These are phyloP conservation scores for Campopleginae sp. DNA, from an alignment of 2,888 invertebrate genomes.

Conservation along the genomic window DNA sequence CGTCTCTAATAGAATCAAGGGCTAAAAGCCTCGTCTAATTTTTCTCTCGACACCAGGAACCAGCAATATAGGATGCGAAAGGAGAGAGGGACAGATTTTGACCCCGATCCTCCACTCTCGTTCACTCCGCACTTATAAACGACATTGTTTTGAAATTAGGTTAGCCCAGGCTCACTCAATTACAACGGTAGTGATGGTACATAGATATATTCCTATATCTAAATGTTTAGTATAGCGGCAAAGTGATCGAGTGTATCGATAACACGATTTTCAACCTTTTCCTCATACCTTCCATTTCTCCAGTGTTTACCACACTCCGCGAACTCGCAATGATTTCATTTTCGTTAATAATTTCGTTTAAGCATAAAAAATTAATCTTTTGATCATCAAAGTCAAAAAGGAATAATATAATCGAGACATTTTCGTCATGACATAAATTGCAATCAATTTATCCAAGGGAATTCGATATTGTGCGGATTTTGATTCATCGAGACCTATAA, in stretches of 20 bases:
- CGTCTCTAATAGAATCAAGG: conserved; percentile 79
- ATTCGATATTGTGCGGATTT: conserved; percentile 25
- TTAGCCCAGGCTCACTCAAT: conserved; percentile 76
- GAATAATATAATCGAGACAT: neutral
- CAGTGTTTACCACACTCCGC: conserved; percentile 1
- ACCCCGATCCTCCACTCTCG: conserved; percentile 39
- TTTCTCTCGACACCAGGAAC: conserved; percentile 70
- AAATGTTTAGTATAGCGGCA: neutral
- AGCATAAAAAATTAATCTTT: conserved; percentile 22
- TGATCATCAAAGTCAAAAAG: conserved; percentile 10
- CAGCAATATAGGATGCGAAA: neutral
- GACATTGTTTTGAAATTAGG: conserved; percentile 80
- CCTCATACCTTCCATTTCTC: conserved; percentile 25
- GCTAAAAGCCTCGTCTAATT: conserved; percentile 81
- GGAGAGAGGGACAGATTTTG: conserved; percentile 10
- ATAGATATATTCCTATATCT: conserved; percentile 7
- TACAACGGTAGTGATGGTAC: conserved; percentile 51
- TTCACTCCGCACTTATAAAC: conserved; percentile 70
- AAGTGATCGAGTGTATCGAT: conserved; percentile 72
- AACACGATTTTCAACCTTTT: conserved; percentile 68
- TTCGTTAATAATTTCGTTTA: neutral
- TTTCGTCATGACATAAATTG: conserved; percentile 6
- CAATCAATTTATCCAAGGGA: conserved; percentile 15
- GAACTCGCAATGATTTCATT: conserved; percentile 15
- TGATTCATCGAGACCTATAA: conserved; percentile 13